Base-by-base conservation (phyloP, 2,113 vertebrate genomes). In the Pseudorhombus dupliciocellatus region DNA sequence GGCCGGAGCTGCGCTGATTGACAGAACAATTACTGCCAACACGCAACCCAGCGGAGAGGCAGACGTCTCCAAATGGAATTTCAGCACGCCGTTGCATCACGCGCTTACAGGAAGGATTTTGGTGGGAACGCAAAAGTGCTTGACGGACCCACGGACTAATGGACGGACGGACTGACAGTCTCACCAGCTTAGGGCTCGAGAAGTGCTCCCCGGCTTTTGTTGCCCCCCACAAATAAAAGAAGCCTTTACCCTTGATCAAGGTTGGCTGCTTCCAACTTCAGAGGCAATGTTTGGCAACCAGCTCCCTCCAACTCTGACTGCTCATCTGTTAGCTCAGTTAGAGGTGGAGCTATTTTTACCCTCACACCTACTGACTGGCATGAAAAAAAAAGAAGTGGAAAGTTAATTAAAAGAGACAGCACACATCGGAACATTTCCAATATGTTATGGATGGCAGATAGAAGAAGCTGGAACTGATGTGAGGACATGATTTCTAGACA, bases 1-100 rank as follows among this genome's bases (percentile, higher is more conserved):
- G 91, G 90, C 90, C 67, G 80, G 91, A 90, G 84, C 81, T 44
- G 56, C 30, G 58, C 65, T 93, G 92, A 96, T 84, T 95, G 95
- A 94, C 94, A 95, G 92, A 90, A 93, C 94, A 96, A 95, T 96
- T 96, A 94, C 91, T 65, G 89, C 82, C 57, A 92, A 88, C 80
- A 93, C 85, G 91, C 79, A 86, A 87, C 84, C 86, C 87, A 81
- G 92, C 89, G 90, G 87, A 86, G 85, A 89, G 85, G 90, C 84
- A 87, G 91, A 94, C 90, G 88, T 92, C 88, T 92, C 89, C 93
- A 94, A 94, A 95, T 91, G 94, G 90, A 92, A 92, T 91, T 91
- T 91, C 91, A 92, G 83, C 84, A 88, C 90, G 94, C 92, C 92
- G 80, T 91, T 90, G 88, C 87, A 90, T 93, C 91, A 91, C 80